phyloP scores from a whole-genome alignment of 2,113 vertebrate genomes.

The Sceloporus tristichus region DNA sequence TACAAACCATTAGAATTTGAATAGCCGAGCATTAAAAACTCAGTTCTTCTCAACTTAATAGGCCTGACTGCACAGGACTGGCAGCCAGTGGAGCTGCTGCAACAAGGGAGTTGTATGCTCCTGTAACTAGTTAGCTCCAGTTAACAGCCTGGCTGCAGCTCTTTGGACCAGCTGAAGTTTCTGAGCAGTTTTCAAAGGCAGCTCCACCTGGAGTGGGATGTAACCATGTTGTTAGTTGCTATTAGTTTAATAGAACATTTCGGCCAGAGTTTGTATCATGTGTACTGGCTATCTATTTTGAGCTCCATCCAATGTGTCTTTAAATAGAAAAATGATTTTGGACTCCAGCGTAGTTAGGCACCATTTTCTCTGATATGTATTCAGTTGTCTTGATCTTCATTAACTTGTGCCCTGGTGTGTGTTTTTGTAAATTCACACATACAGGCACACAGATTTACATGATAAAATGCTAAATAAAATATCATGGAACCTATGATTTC shows the following conservation, averaged over 20 bases:
- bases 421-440: not conserved
- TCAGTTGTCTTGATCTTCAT: not conserved
- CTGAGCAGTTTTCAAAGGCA: too few species aligned
- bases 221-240: not conserved
- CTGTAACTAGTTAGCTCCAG: too few species aligned
- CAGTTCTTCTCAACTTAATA: too few species aligned
- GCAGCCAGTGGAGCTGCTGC: too few species aligned
- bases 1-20: too few species aligned
- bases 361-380: not conserved
- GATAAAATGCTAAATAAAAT: not conserved
- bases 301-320: not conserved
- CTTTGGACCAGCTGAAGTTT: too few species aligned
- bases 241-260: not conserved
- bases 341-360: not conserved
- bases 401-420: not conserved
- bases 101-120: too few species aligned
- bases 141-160: too few species aligned
- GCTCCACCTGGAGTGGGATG: too few species aligned
- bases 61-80: too few species aligned
- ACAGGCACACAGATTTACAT: not conserved
- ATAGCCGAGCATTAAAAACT: too few species aligned
- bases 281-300: not conserved
- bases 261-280: not conserved
- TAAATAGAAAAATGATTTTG: not conserved
- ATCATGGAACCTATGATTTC: too few species aligned